Base-by-base conservation (phyloP, 2,888 invertebrate species). In the Ormyrus thymus region DNA sequence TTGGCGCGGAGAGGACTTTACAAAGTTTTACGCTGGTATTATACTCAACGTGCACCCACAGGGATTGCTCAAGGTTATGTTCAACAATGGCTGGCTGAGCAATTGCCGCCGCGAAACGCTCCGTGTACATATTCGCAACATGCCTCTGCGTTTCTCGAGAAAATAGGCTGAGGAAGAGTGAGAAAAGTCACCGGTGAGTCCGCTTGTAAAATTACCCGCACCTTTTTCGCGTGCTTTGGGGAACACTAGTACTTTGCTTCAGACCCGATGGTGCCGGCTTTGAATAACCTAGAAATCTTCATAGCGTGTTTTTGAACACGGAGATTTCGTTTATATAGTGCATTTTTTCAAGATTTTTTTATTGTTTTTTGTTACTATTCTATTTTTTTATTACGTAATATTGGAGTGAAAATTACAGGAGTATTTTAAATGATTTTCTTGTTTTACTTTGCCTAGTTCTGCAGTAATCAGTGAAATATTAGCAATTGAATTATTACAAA, bases 51-150 rank as follows among this genome's bases (percentile, higher is more conserved):
- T 29, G 29, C 29, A 29, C 29, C 29, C 29, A 29, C 29, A 29
- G 29, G 29, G 29, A 11, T 29, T n/a, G 9, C 55, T 72, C 61
- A 78, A 78, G 77, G 77, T 78, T 78, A 78, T 66, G 76, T 62
- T 62, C 48, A 13, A 50, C 58, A 66, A 69, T 73, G 78, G 78
- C 29, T 73, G 58, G 51, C 66, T 58, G 46, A 66, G 64, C 29
- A 55, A 45, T 71, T 64, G 65, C 74, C 53, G 79, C 75, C 70
- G 68, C 58, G 61, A 70, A 64, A 51, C 29, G 62, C 29, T 66
- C 48, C 59, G 10, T 65, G 46, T 29, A 29, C 4, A 29, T 29
- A 29, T 4, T 29, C 4, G 29, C 29, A 66, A 13, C 65, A 75
- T 75, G 79, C 53, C 15, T 62, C 13, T 9, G 61, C n/a, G 10